Percentiles rank a stretch among this genome's conserved stretches.
Evolutionary conservation across 2,888 invertebrate species (phyloP).

Genomic region (Cenopis cana): DNA sequence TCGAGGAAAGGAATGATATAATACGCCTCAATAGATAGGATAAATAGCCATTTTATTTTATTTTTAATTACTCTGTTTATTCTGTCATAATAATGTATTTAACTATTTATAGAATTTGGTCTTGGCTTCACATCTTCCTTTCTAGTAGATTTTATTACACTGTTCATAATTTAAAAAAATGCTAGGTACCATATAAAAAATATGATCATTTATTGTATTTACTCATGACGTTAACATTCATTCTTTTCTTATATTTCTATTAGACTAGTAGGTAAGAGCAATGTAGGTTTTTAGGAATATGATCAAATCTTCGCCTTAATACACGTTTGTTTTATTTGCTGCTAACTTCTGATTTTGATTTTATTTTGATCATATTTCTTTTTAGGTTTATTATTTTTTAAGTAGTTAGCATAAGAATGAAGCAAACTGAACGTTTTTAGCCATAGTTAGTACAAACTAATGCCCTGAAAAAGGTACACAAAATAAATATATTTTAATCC

Average conservation of each 20-base stretch:
- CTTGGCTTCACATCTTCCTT: background rate
- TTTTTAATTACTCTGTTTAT: background rate
- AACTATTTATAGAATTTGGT: background rate
- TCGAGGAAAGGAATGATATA: too few relatives aligned
- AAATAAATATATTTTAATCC: background rate
- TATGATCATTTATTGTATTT: conserved; percentile 3
- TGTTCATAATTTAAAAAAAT: background rate
- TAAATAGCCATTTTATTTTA: background rate
- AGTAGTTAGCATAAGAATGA: conserved; percentile 38
- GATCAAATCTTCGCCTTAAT: conserved; percentile 28
- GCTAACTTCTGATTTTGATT: background rate
- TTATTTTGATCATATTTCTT: conserved; percentile 37
- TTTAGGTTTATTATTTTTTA: conserved; percentile 24
- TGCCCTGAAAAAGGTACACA: conserved; percentile 16
- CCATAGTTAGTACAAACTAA: conserved; percentile 7
- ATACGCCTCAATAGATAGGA: background rate
- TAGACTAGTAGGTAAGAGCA: background rate
- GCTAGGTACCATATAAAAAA: background rate
- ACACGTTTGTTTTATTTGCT: background rate
- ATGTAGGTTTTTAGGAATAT: conserved; percentile 23
- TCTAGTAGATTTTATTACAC: background rate
- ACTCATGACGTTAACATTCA: background rate
- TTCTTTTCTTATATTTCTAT: background rate
- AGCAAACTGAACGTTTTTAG: conserved; percentile 39
- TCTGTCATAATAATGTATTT: background rate